Base-by-base conservation (phyloP, 2,888 invertebrate species). In the Agrilus mali region DNA sequence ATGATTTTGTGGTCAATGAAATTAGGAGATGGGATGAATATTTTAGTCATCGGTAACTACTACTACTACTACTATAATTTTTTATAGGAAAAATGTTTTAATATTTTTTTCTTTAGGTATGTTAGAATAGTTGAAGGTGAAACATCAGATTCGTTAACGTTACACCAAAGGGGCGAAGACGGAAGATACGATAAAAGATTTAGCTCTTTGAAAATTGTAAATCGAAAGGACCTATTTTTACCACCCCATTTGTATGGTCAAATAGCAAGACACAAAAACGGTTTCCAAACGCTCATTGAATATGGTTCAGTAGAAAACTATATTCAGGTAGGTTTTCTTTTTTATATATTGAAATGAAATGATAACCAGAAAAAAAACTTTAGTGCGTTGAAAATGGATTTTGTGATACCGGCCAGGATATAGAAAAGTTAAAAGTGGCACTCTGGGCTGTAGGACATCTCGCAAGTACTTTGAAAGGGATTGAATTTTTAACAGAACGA, bases 361-460 rank as follows among this genome's bases (percentile, higher is more conserved):
- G 8, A 15, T 4, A 14, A 8, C 31, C 33, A 33, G n/a, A n/a
- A n/a, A 38, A 31, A 33, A 8, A 20, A 36, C 53, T 47, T 36
- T 39, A 52, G 49, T 68, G 66, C 12, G 60, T 65, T 60, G 67
- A 51, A 16, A 56, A 64, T 34, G 76, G 73, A 38, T 72, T 74
- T 46, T 81, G 79, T 56, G 65, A 69, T 3, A 77, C 75, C 10
- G 82, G 83, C 41, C 74, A 75, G 47, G 82, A 84, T 54, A 78
- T 88, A 42, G 66, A 85, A 36, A 80, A 84, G 49, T 64, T 93
- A 35, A 96, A 96, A 65, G 79, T 90, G 6, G 84, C 92, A 0
- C 67, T 96, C 0, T 96, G 96, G 95, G 86, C 87, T 2, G 62
- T 85, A 40, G 89, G 89, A 13, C 89, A 92, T 64, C 75, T 87